These are phyloP conservation scores for Glyptemys insculpta DNA, from an alignment of 2,797 vertebrate species.

Conservation along the genomic window DNA sequence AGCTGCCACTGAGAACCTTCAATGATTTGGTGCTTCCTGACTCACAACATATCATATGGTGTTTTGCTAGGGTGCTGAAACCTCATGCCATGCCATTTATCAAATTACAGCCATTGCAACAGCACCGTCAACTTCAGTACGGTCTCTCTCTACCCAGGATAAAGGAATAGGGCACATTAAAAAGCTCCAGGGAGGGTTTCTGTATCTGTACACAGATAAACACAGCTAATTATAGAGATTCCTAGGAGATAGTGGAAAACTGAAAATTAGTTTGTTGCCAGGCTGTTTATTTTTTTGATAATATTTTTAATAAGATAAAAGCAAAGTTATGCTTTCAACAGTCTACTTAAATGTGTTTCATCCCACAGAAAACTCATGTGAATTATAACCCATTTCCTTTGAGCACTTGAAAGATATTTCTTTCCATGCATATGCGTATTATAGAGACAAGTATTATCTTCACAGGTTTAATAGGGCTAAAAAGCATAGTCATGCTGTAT, in stretches of 20 bases:
- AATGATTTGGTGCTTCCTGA: conserved; percentile 7
- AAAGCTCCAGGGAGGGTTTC: neutral
- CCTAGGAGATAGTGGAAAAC: conserved; percentile 37
- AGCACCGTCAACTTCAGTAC: neutral
- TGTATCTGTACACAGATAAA: neutral
- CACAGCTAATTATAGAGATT: conserved; percentile 48
- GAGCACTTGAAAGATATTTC: neutral
- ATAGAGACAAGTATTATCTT: conserved; percentile 15
- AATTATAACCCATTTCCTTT: neutral
- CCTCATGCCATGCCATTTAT: neutral
- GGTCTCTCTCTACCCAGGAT: neutral
- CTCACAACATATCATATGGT: fast-evolving
- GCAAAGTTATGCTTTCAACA: neutral
- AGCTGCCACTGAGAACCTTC: neutral
- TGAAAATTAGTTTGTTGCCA: conserved; percentile 49
- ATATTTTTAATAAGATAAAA: conserved; percentile 39
- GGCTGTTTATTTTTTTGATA: conserved; percentile 46
- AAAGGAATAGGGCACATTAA: neutral
- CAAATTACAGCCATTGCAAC: neutral
- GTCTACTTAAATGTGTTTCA: neutral
- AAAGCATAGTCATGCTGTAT: conserved; percentile 39
- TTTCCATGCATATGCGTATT: neutral
- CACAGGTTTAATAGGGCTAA: conserved; percentile 52
- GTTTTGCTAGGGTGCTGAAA: neutral
- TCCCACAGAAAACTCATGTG: neutral